Evolutionary conservation across 2,113 vertebrate genomes (phyloP).

Genomic region (Xiphias gladius): DNA sequence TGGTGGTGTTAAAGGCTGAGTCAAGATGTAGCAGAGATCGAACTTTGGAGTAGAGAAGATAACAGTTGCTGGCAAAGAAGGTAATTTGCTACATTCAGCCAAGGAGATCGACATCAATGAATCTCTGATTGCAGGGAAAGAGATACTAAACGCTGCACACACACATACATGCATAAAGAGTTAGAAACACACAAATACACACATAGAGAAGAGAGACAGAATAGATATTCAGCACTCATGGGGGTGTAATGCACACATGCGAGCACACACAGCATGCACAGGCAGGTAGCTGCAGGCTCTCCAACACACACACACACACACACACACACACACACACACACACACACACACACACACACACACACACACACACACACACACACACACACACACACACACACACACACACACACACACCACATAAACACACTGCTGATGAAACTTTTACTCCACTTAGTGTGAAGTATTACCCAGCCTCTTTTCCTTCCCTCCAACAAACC

Average conservation of each 20-base stretch:
- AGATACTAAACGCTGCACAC: constrained; percentile 23
- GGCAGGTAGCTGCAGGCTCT: not conserved
- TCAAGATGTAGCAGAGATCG: constrained; percentile 6
- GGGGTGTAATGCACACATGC: not conserved
- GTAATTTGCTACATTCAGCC: constrained; percentile 65
- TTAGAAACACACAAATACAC: not conserved
- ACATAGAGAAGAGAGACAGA: not conserved
- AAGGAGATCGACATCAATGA: constrained; percentile 52
- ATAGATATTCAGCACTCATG: constrained; percentile 7
- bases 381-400: too few species aligned
- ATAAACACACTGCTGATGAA: constrained; percentile 36
- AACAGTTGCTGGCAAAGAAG: constrained; percentile 41
- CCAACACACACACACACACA: not conserved
- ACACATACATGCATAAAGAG: not conserved
- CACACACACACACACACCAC: too few species aligned
- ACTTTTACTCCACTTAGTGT: constrained; percentile 47
- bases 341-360: too few species aligned
- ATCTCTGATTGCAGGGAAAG: constrained; percentile 65
- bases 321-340: constrained; percentile 1
- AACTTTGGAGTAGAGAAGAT: constrained; percentile 15
- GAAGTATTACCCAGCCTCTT: constrained; percentile 39
- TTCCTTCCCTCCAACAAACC: not conserved
- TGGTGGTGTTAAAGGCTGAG: not conserved
- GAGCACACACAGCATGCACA: not conserved
- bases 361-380: too few species aligned